Conservation (phyloP, 2,888 invertebrate genomes). For the Pseudoips prasinana region DNA sequence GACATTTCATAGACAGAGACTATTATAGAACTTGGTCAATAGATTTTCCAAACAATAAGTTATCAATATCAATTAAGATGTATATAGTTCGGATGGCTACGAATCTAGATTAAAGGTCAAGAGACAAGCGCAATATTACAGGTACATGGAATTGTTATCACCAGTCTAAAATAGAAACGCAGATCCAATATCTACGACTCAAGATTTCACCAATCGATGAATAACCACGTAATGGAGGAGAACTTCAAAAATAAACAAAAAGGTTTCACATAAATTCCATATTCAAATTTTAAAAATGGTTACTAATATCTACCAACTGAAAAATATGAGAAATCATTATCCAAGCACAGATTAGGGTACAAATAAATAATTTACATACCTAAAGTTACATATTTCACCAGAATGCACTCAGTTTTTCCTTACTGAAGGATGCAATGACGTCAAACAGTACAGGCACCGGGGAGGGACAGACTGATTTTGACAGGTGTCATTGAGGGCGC, state of each 20-base stretch:
- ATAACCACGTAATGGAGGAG: background rate
- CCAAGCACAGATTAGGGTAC: too few relatives aligned
- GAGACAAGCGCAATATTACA: conserved; percentile 38
- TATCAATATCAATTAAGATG: too few relatives aligned
- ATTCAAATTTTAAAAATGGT: too few relatives aligned
- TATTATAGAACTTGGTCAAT: too few relatives aligned
- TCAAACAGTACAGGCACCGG: conserved; percentile 44
- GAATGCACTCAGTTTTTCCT: conserved; percentile 40
- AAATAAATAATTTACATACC: conserved; percentile 36
- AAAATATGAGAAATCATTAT: too few relatives aligned
- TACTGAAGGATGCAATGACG: conserved; percentile 48
- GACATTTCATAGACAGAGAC: too few relatives aligned
- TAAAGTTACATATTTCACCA: conserved; percentile 54
- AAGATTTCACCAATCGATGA: conserved; percentile 16
- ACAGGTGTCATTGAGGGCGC: conserved; percentile 67
- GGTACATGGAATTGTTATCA: conserved; percentile 29
- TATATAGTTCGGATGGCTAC: conserved; percentile 10
- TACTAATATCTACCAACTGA: too few relatives aligned
- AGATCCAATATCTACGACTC: conserved; percentile 23
- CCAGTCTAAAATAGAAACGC: conserved; percentile 22
- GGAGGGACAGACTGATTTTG: conserved; percentile 53
- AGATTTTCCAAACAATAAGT: too few relatives aligned
- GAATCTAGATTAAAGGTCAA: conserved; percentile 38
- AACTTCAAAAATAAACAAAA: background rate
- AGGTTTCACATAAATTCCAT: conserved; percentile 1